These are phyloP conservation scores for Ips typographus DNA, from an alignment of 1,140 invertebrate species.

Conservation along the genomic window DNA sequence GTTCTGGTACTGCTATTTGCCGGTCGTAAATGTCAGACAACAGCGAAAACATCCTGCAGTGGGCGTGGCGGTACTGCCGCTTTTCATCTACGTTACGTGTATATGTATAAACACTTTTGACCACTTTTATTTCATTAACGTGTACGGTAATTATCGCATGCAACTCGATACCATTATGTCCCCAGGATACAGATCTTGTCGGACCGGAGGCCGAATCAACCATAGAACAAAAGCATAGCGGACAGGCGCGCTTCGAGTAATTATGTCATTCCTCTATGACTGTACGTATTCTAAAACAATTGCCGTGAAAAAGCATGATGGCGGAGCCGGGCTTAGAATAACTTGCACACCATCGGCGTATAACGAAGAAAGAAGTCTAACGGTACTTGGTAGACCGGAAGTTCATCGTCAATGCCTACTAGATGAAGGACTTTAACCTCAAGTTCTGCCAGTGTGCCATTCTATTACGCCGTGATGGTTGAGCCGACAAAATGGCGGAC, in stretches of 20 bases:
- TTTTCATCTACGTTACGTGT: neutral
- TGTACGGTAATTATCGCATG: no score
- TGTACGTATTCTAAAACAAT: conserved; percentile 10
- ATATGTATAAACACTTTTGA: neutral
- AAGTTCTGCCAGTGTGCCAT: conserved; percentile 41
- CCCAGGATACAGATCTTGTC: no score
- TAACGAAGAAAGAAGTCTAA: conserved; percentile 38
- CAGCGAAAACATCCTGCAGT: conserved; percentile 6
- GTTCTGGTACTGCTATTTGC: conserved; percentile 19
- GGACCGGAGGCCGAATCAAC: no score
- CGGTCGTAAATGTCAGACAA: conserved; percentile 14
- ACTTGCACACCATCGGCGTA: conserved; percentile 23
- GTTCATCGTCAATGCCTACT: conserved; percentile 46
- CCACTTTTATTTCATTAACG: no score
- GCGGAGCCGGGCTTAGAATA: conserved; percentile 9
- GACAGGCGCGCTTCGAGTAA: neutral
- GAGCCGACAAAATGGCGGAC: conserved; percentile 24
- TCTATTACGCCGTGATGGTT: conserved; percentile 35
- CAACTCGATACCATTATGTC: no score
- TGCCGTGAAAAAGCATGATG: conserved; percentile 20
- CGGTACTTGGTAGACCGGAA: conserved; percentile 48
- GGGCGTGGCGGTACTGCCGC: conserved; percentile 2
- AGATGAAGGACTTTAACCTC: conserved; percentile 50
- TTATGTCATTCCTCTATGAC: conserved; percentile 8
- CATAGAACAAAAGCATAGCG: neutral